Conservation (phyloP, 2,888 invertebrate genomes). For the Sesamia inferens region DNA sequence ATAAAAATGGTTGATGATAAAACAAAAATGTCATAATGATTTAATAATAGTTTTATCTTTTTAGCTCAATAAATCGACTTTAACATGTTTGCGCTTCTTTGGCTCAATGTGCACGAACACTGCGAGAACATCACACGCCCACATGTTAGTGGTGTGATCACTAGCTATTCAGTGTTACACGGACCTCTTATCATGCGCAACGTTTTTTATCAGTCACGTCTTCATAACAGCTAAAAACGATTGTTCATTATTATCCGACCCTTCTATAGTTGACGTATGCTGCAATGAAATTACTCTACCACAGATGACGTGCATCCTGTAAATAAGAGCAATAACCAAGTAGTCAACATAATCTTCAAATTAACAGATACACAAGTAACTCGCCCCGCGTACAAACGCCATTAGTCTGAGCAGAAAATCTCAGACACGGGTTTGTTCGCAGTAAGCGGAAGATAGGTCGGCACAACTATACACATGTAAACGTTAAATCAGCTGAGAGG, state of each 20-base stretch:
- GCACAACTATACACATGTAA: slow-evolving; percentile 48
- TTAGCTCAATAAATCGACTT: not conserved
- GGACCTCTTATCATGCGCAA: not conserved
- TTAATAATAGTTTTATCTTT: not conserved
- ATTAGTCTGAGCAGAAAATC: slow-evolving; percentile 38
- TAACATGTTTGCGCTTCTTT: not conserved
- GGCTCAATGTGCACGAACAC: not conserved
- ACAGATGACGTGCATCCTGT: not conserved
- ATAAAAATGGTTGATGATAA: not conserved
- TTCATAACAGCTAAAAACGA: not conserved
- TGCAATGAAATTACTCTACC: not conserved
- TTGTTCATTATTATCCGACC: not conserved
- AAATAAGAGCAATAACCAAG: not conserved
- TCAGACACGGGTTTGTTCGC: slow-evolving; percentile 36
- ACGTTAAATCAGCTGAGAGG: slow-evolving; percentile 62
- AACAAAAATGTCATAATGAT: not conserved
- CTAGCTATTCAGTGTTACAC: not conserved
- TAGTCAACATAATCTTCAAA: not conserved
- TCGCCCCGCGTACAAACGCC: not conserved
- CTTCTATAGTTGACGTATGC: no score
- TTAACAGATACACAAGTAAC: not conserved
- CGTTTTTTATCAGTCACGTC: not conserved
- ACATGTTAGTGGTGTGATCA: not conserved
- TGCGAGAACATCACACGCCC: not conserved
- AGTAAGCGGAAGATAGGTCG: slow-evolving; percentile 46